phyloP scores from a whole-genome alignment of 1,140 invertebrate genomes.

The Caenorhabditis inopinata region DNA sequence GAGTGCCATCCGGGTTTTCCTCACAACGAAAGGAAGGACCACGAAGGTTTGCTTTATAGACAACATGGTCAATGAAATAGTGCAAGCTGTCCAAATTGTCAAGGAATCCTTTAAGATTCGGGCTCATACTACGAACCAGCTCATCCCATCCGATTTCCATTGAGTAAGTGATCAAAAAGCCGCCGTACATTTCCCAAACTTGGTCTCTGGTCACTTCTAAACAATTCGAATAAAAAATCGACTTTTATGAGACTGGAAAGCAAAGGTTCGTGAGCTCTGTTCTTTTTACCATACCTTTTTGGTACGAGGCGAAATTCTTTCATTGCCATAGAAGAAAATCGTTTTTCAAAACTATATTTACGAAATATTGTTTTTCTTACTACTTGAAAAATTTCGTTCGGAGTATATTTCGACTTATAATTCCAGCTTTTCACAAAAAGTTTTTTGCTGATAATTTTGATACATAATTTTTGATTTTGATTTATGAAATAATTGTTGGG shows the following conservation, averaged over 20 bases:
- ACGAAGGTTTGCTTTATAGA: constrained; percentile 57
- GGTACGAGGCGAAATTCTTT: too few relatives aligned
- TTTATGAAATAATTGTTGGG: too few relatives aligned
- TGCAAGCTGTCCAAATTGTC: constrained; percentile 63
- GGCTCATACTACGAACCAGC: constrained; percentile 58
- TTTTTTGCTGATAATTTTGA: background rate
- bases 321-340: too few relatives aligned
- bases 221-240: too few relatives aligned
- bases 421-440: too few relatives aligned
- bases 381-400: too few relatives aligned
- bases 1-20: constrained; percentile 58
- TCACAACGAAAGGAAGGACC: constrained; percentile 66
- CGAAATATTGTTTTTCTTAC: too few relatives aligned
- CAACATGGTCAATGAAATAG: constrained; percentile 65
- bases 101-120: constrained; percentile 62
- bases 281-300: too few relatives aligned
- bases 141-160: constrained; percentile 61
- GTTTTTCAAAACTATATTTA: too few relatives aligned
- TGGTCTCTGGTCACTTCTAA: constrained; percentile 50
- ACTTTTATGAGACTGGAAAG: too few relatives aligned
- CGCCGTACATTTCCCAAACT: constrained; percentile 53
- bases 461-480: background rate
- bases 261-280: too few relatives aligned
- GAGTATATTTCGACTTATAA: too few relatives aligned
- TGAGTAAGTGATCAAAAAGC: constrained; percentile 48